Percentiles rank a stretch among this genome's conserved stretches.
Evolutionary conservation across 2,113 vertebrate genomes (phyloP).

Genomic region (Crotophaga sulcirostris): DNA sequence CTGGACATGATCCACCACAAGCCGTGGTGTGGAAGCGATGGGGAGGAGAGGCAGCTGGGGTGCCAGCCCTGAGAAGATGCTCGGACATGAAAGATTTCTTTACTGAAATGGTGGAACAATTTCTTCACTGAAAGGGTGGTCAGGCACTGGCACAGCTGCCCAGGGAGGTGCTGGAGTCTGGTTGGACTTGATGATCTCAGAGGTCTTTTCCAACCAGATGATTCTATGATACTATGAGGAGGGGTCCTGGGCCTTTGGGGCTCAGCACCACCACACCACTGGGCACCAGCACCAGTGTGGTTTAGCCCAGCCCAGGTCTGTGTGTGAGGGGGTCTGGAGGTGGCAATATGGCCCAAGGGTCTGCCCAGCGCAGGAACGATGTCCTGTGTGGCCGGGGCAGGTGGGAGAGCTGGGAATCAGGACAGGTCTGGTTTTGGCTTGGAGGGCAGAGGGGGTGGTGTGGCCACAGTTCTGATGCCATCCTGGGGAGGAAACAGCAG

Average conservation of each 20-base stretch:
- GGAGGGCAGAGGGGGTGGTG: accelerated
- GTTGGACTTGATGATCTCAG: too few species aligned
- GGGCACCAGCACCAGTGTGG: background rate
- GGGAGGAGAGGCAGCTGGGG: background rate
- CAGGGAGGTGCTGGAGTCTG: too few species aligned
- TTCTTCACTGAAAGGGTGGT: too few species aligned
- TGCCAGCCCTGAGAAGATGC: background rate
- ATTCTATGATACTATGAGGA: too few species aligned
- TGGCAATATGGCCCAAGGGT: too few species aligned
- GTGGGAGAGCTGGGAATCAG: accelerated
- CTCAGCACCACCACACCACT: accelerated
- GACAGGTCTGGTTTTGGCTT: background rate
- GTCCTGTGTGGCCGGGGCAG: accelerated
- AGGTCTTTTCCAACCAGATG: too few species aligned
- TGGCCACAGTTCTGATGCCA: accelerated
- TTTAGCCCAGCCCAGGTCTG: background rate
- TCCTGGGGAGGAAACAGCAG: background rate
- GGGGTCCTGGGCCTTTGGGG: background rate
- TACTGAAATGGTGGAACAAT: too few species aligned
- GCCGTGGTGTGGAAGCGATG: accelerated
- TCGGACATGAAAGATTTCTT: too few species aligned
- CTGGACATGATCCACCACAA: background rate
- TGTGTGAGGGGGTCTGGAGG: background rate
- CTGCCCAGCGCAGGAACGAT: background rate
- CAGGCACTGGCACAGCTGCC: too few species aligned